Conservation (phyloP, 92 coral and sea anemone genomes). For the Heteractis magnifica region DNA sequence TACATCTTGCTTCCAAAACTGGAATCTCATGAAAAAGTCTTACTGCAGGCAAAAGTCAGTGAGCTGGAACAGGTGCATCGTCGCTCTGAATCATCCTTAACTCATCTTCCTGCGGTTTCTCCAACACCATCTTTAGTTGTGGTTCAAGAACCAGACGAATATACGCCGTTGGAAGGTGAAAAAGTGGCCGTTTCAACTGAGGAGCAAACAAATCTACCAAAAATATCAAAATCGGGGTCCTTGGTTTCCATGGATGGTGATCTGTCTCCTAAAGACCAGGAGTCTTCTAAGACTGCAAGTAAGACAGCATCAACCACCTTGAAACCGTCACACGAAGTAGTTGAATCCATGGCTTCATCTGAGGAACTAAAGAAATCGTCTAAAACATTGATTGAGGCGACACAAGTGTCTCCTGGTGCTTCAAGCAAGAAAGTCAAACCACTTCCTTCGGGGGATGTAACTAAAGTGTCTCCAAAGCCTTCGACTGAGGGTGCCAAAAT, state of each 20-base stretch:
- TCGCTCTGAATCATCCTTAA: conserved; percentile 11
- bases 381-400: not conserved
- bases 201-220: conserved; percentile 17
- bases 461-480: conserved; percentile 5
- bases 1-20: conserved; percentile 87
- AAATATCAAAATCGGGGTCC: conserved; percentile 29
- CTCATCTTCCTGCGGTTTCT: conserved; percentile 53
- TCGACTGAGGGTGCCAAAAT: conserved; percentile 6
- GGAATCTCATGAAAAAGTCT: conserved; percentile 61
- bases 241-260: conserved; percentile 10
- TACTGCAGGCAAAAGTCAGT: conserved; percentile 45
- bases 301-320: not conserved
- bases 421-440: conserved; percentile 15
- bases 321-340: not conserved
- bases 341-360: not conserved
- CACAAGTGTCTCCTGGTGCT: conserved; percentile 10
- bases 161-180: not conserved
- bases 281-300: not conserved
- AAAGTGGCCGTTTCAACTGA: not conserved
- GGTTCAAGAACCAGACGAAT: conserved; percentile 1
- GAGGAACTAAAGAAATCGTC: not conserved
- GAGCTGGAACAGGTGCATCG: not conserved
- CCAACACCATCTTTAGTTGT: conserved; percentile 44
- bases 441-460: not conserved
- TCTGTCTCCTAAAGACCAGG: not conserved